A percentile compares a stretch with the other conserved stretches of the same genome.
These are phyloP conservation scores for Oxytorus armatus DNA, from an alignment of 2,888 invertebrate genomes.

Conservation along the genomic window DNA sequence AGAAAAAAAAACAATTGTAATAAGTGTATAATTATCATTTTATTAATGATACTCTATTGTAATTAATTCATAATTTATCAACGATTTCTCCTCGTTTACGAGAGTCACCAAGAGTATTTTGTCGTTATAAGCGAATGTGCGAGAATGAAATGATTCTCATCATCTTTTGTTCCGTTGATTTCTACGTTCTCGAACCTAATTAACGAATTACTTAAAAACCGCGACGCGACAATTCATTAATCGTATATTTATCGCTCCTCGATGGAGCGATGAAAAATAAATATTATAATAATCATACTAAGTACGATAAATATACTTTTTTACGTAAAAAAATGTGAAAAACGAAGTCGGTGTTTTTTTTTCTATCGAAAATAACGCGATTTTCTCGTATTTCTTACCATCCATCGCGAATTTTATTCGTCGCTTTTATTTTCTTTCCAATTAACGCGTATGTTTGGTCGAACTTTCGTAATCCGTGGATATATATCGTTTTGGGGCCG, in stretches of 20 bases:
- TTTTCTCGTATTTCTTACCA: neutral
- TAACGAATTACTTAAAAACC: conserved; percentile 54
- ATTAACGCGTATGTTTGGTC: neutral
- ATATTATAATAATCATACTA: conserved; percentile 25
- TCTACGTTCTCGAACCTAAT: conserved; percentile 49
- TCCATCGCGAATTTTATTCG: neutral
- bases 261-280: conserved; percentile 12
- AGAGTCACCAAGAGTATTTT: conserved; percentile 10
- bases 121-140: neutral
- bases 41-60: neutral
- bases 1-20: neutral
- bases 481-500: too few species aligned
- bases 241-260: conserved; percentile 18
- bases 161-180: neutral
- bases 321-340: conserved; percentile 47
- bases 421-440: neutral
- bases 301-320: conserved; percentile 58
- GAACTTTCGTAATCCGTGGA: neutral
- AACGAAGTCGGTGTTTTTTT: conserved; percentile 27
- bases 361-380: neutral
- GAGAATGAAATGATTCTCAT: neutral
- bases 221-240: conserved; percentile 4
- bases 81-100: conserved; percentile 13
- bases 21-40: conserved; percentile 27
- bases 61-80: conserved; percentile 10